These are phyloP conservation scores for Atta cephalotes DNA, from an alignment of 1,140 invertebrate species.

Conservation along the genomic window DNA sequence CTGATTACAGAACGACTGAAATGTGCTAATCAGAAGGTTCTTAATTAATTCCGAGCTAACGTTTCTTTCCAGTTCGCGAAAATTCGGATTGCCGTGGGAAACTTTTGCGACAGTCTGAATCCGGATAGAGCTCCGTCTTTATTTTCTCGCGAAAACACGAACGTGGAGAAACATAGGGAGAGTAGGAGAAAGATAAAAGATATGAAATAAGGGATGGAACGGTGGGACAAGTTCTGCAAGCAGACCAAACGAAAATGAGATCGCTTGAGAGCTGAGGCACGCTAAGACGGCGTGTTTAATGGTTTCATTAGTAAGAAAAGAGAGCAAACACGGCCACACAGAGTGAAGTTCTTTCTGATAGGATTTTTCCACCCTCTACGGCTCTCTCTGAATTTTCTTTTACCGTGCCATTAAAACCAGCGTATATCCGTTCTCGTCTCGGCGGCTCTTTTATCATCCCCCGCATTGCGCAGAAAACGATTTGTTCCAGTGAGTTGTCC, in stretches of 20 bases:
- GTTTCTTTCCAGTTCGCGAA: slow-evolving; percentile 16
- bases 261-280: slow-evolving; percentile 69
- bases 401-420: slow-evolving; percentile 44
- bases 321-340: slow-evolving; percentile 46
- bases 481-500: slow-evolving; percentile 52
- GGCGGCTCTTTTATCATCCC: slow-evolving; percentile 38
- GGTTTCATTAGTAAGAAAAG: slow-evolving; percentile 76
- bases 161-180: slow-evolving; percentile 20
- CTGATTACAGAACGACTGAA: slow-evolving; percentile 25
- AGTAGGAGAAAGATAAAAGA: slow-evolving; percentile 33
- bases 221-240: slow-evolving; percentile 49
- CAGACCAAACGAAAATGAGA: slow-evolving; percentile 72
- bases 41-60: slow-evolving; percentile 30
- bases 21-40: slow-evolving; percentile 24
- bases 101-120: slow-evolving; percentile 15
- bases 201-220: slow-evolving; percentile 7
- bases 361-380: slow-evolving; percentile 46
- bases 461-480: slow-evolving; percentile 43
- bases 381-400: slow-evolving; percentile 49
- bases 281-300: slow-evolving; percentile 74
- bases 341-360: slow-evolving; percentile 42
- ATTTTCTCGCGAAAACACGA: slow-evolving; percentile 46
- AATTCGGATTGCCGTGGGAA: slow-evolving; percentile 23
- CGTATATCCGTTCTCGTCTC: slow-evolving; percentile 55
- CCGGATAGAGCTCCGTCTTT: slow-evolving; percentile 35